A percentile compares a stretch with the other conserved stretches of the same genome.
These are phyloP conservation scores for Psylliodes chrysocephalus DNA, from an alignment of 2,888 invertebrate genomes.

Conservation along the genomic window DNA sequence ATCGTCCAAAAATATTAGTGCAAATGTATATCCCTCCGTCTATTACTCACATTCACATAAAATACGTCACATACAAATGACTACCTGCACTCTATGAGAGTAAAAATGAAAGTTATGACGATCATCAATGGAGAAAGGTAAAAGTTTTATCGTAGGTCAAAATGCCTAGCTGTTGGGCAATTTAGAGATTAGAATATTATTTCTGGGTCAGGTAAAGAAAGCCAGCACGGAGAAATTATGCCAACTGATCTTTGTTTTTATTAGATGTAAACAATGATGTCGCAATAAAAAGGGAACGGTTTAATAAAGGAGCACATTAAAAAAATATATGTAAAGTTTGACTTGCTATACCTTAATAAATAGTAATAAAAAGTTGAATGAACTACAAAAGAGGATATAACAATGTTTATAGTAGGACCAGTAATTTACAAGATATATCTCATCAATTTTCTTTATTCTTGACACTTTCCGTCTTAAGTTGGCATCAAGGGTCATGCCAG, in stretches of 20 bases:
- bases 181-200: slow-evolving; percentile 22
- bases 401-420: no score
- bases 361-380: no score
- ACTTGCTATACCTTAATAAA: no score
- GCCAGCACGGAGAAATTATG: slow-evolving; percentile 3
- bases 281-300: no score
- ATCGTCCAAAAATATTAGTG: no score
- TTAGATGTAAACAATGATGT: background rate
- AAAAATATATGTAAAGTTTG: no score
- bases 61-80: slow-evolving; percentile 24
- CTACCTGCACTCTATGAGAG: slow-evolving; percentile 32
- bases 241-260: background rate
- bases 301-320: no score
- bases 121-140: slow-evolving; percentile 39
- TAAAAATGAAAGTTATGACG: slow-evolving; percentile 47
- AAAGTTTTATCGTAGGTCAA: slow-evolving; percentile 46
- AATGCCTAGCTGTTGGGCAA: slow-evolving; percentile 33
- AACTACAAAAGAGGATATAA: no score
- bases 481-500: no score
- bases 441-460: no score
- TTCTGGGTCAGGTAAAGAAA: slow-evolving; percentile 30
- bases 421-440: no score
- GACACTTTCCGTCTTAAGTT: no score
- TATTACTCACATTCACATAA: slow-evolving; percentile 11
- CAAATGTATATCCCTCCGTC: background rate